Percentiles rank a stretch among this genome's conserved stretches.
Conservation (phyloP, 1,140 invertebrate species). For the Polyergus mexicanus region DNA sequence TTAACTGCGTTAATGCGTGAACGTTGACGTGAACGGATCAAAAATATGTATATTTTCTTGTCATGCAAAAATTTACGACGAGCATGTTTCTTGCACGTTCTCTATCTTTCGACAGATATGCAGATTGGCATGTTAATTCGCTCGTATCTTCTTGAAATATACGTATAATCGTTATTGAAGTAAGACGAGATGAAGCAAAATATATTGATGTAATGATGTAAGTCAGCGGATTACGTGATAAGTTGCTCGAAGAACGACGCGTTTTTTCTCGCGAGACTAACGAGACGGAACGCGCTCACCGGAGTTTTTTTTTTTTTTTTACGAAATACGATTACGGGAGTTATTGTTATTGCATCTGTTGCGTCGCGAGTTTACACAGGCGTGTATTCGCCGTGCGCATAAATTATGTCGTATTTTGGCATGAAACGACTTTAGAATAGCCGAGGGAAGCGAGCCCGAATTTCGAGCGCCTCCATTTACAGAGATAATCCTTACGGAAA, state of each 20-base stretch:
- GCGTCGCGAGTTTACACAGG: slow-evolving; percentile 31
- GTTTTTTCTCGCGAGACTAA: background rate
- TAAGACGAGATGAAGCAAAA: background rate
- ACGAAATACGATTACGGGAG: background rate
- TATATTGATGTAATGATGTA: no score
- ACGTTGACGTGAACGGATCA: background rate
- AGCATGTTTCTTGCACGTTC: background rate
- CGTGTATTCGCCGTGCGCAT: background rate
- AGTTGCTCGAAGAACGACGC: background rate
- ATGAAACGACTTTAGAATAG: background rate
- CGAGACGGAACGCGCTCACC: background rate
- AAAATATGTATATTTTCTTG: background rate
- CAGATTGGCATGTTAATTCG: background rate
- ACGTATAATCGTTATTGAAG: background rate
- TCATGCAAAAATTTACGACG: background rate
- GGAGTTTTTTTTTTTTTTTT: background rate
- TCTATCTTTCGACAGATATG: background rate
- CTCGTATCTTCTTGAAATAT: background rate
- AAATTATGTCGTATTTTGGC: slow-evolving; percentile 7
- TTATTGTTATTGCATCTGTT: slow-evolving; percentile 5
- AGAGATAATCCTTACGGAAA: background rate
- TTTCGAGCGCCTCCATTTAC: background rate
- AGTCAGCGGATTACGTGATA: background rate
- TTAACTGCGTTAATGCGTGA: background rate
- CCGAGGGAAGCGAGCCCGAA: no score